Evolutionary conservation across 1,140 invertebrate genomes (phyloP).

Genomic region (Metaphire vulgaris): DNA sequence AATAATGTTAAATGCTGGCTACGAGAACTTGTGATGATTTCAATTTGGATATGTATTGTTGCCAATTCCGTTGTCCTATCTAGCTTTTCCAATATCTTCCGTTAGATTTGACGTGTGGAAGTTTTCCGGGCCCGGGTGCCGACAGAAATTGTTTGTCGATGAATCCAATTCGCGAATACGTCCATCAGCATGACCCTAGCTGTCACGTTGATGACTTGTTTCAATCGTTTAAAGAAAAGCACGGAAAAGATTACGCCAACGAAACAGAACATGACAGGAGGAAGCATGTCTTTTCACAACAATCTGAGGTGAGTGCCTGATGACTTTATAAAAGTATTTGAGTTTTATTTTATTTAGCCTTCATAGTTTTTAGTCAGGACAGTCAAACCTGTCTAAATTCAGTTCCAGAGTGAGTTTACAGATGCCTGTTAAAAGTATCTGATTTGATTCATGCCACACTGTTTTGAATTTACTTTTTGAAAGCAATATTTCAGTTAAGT

Average conservation of each 20-base stretch:
- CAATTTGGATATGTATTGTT: not conserved
- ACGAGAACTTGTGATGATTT: conserved; percentile 48
- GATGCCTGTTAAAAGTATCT: no score
- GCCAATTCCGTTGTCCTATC: not conserved
- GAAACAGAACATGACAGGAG: conserved; percentile 64
- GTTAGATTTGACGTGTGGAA: conserved; percentile 64
- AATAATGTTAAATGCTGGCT: not conserved
- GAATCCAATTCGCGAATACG: conserved; percentile 88
- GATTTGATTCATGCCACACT: no score
- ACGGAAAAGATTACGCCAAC: conserved; percentile 64
- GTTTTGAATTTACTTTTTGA: no score
- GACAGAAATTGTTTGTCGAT: conserved; percentile 36
- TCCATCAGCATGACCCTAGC: conserved; percentile 60
- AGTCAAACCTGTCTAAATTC: no score
- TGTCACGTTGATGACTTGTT: conserved; percentile 72
- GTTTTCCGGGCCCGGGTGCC: conserved; percentile 80
- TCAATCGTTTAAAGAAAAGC: conserved; percentile 66
- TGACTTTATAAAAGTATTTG: no score
- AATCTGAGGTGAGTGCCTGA: conserved; percentile 63
- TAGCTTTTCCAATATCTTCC: conserved; percentile 27
- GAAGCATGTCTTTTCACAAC: conserved; percentile 76
- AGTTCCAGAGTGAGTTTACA: no score
- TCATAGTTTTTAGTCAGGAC: no score
- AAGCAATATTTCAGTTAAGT: no score
- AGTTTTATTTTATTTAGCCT: no score